Evolutionary conservation across 2,888 invertebrate species (phyloP), one percentile per base, ranked within the genome.

Genomic region (Mystacides longicornis): DNA sequence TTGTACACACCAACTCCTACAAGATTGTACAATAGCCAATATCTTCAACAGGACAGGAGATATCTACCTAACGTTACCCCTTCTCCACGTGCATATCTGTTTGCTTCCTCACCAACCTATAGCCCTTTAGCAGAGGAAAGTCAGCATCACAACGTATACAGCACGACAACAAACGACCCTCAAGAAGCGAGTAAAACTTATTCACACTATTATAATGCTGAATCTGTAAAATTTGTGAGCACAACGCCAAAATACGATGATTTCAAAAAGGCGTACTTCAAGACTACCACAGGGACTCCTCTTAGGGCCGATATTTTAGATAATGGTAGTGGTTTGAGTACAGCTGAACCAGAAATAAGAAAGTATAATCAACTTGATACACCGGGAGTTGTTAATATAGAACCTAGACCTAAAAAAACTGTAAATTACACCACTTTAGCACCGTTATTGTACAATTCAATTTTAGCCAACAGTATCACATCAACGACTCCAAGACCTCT

Each of bases 281-380:
- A 58, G 14, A 53, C 55, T 2, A 31, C 55, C 4, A 20, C 55
- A 4, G 33, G 50, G 31, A 23, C 19, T 5, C 27, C 23, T 22
- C 27, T n/a, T 3, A 22, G 19, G n/a, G 18, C 18, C 18, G 48
- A 27, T 16, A 52, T 52, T 37, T 21, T 18, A 16, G 54, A 37
- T n/a, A 52, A 51, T 19, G 23, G 21, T n/a, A 23, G 37, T 1
- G 54, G 46, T 3, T 27, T 50, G 14, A 60, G 58, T 27, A 60
- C 60, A 9, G 50, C 49, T 18, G 56, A 56, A n/a, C 58, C 58
- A 2, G 50, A 42, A 1, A 42, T 54, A n/a, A 51, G 50, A 16
- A 53, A 51, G 7, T 60, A 60, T 45, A 56, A 60, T 23, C 60
- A 60, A 23, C 49, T 60, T 50, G 58, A 58, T 37, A 31, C 50